Evolutionary conservation across 1,140 invertebrate genomes (phyloP).

Genomic region (Zaprionus africanus): DNA sequence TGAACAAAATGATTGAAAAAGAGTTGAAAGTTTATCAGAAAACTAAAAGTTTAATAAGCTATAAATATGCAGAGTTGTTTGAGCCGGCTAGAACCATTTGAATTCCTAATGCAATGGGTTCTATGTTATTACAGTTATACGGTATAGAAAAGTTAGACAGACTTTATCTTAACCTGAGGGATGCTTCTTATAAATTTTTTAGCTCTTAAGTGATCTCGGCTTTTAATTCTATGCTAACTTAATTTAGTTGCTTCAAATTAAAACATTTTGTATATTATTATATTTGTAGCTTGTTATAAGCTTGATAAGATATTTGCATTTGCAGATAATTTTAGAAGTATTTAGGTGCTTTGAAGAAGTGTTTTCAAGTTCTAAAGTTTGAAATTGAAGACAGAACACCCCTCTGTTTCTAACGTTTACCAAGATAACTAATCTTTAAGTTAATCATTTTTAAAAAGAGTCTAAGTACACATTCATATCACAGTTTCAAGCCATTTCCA

Average conservation of each 20-base stretch:
- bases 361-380: too few species aligned
- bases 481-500: not conserved
- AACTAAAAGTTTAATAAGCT: conserved; percentile 3
- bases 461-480: not conserved
- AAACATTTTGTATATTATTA: too few species aligned
- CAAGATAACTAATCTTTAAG: not conserved
- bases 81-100: not conserved
- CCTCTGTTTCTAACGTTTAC: not conserved
- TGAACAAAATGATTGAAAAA: not conserved
- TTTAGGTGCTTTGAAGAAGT: too few species aligned
- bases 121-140: not conserved
- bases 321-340: too few species aligned
- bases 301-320: too few species aligned
- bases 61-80: conserved; percentile 1
- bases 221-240: too few species aligned
- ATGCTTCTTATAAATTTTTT: not conserved
- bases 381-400: too few species aligned
- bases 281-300: too few species aligned
- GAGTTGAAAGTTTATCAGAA: not conserved
- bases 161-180: too few species aligned
- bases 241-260: too few species aligned
- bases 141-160: too few species aligned
- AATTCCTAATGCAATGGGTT: not conserved
- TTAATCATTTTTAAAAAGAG: not conserved
- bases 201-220: not conserved